These are phyloP conservation scores for Oeneis ivallda DNA, from an alignment of 2,888 invertebrate genomes.

Conservation along the genomic window DNA sequence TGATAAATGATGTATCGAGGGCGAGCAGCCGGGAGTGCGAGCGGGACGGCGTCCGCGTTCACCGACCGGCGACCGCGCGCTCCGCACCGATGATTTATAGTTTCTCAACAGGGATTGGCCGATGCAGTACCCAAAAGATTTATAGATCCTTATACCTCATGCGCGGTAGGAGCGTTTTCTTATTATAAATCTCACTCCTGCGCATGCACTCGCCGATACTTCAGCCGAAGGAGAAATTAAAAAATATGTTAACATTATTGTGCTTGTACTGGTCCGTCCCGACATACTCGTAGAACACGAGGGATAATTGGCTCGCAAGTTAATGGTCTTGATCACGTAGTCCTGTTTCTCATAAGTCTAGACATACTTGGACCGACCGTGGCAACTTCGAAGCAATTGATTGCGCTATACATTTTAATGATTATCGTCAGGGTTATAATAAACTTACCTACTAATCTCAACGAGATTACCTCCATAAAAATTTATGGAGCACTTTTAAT, in stretches of 20 bases:
- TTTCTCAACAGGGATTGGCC: slow-evolving; percentile 81
- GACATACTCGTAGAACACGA: slow-evolving; percentile 49
- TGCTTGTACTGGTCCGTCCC: slow-evolving; percentile 43
- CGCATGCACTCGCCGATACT: slow-evolving; percentile 72
- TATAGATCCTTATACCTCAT: slow-evolving; percentile 78
- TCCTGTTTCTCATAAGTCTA: slow-evolving; percentile 35
- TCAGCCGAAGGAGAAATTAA: slow-evolving; percentile 72
- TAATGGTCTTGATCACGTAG: slow-evolving; percentile 57
- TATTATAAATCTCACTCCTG: slow-evolving; percentile 81
- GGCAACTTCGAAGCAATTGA: slow-evolving; percentile 23
- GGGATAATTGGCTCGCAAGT: slow-evolving; percentile 66
- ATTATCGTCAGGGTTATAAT: slow-evolving; percentile 18
- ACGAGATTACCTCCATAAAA: slow-evolving; percentile 17
- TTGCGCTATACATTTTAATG: slow-evolving; percentile 29
- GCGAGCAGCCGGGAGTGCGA: slow-evolving; percentile 59
- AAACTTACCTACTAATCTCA: slow-evolving; percentile 12
- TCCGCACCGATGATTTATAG: slow-evolving; percentile 79
- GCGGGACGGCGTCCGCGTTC: slow-evolving; percentile 61
- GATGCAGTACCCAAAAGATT: slow-evolving; percentile 78
- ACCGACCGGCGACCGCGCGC: slow-evolving; percentile 71
- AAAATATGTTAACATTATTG: slow-evolving; percentile 79
- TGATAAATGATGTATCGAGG: slow-evolving; percentile 75
- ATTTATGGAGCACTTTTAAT: too few species aligned
- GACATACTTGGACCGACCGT: slow-evolving; percentile 35
- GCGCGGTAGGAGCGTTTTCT: slow-evolving; percentile 81